A percentile compares a stretch with the other conserved stretches of the same genome.
Evolutionary conservation across 2,888 invertebrate species (phyloP).

Genomic region (Frankliniella intonsa): DNA sequence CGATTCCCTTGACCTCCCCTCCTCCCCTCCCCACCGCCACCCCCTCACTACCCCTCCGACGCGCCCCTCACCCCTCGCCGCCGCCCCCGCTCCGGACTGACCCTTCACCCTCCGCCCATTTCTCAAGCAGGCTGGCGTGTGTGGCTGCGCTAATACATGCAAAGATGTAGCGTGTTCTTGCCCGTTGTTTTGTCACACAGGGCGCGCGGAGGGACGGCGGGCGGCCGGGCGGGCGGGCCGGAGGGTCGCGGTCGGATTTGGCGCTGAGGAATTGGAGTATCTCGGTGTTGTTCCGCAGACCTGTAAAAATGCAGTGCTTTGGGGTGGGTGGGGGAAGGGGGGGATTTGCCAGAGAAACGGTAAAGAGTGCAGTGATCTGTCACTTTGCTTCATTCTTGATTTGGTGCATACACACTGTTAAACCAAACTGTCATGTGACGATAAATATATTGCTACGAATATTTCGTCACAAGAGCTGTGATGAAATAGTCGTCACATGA

Average conservation of each 20-base stretch:
- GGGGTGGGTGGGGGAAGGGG: no score
- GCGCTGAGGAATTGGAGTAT: neutral
- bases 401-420: no score
- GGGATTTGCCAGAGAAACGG: no score
- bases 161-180: slow-evolving; percentile 17
- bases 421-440: no score
- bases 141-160: slow-evolving; percentile 18
- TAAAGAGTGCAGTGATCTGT: no score
- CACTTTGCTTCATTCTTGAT: no score
- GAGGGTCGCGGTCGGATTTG: neutral
- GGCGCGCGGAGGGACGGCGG: neutral
- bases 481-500: no score
- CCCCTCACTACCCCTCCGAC: no score
- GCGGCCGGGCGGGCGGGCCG: neutral
- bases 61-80: neutral
- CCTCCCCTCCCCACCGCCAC: neutral
- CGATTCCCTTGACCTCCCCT: neutral
- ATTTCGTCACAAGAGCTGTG: no score
- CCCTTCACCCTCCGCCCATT: slow-evolving; percentile 21
- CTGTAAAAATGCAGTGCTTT: no score
- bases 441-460: no score
- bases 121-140: slow-evolving; percentile 18
- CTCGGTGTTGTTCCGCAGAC: no score
- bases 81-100: neutral
- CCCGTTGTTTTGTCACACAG: neutral